Evolutionary conservation across 2,797 vertebrate species (phyloP).

Genomic region (Manis pentadactyla): DNA sequence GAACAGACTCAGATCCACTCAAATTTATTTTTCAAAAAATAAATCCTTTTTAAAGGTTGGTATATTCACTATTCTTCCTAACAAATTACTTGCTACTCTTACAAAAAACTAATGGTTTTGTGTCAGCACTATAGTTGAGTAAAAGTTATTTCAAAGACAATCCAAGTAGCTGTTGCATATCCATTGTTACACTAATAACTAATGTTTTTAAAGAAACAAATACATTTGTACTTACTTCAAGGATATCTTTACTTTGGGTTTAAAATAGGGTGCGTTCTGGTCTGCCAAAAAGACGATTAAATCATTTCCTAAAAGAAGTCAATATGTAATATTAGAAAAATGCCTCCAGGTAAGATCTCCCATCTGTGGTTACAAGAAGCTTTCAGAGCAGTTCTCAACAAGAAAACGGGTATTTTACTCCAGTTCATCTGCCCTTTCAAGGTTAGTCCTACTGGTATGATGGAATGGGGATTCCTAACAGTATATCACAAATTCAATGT

Average conservation of each 20-base stretch:
- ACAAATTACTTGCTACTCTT: not conserved
- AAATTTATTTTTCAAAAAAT: not conserved
- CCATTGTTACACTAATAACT: not conserved
- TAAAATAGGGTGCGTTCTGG: constrained; percentile 95
- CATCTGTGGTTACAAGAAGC: not conserved
- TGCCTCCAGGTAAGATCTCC: not conserved
- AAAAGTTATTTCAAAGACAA: constrained; percentile 42
- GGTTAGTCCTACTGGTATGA: not conserved
- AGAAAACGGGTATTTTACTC: not conserved
- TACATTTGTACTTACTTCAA: constrained; percentile 88
- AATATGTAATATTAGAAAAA: constrained; percentile 56
- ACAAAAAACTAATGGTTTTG: not conserved
- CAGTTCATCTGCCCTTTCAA: not conserved
- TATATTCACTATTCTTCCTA: not conserved
- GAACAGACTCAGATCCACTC: not conserved
- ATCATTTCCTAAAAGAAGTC: constrained; percentile 90
- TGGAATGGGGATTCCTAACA: not conserved
- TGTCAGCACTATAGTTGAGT: not conserved
- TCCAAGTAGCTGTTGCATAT: not conserved
- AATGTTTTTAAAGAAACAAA: constrained; percentile 6
- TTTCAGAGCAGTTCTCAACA: not conserved
- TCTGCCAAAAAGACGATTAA: constrained; percentile 95
- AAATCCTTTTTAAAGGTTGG: not conserved
- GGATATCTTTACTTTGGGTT: constrained; percentile 92
- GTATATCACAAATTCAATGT: not conserved